Evolutionary conservation across 2,797 vertebrate genomes (phyloP).

Genomic region (Heliangelus exortis): DNA sequence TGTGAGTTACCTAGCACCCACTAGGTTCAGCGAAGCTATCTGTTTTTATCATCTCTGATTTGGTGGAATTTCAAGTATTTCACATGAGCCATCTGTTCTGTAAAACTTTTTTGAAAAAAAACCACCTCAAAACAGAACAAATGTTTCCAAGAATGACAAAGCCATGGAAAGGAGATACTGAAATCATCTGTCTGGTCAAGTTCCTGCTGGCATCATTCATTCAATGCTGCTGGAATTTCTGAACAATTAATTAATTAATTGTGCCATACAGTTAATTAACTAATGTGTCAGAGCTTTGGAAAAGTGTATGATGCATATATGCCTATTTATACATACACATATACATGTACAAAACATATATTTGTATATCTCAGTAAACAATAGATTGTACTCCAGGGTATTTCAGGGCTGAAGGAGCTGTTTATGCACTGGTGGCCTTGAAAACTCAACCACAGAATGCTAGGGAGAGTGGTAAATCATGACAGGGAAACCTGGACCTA

Average conservation of each 20-base stretch:
- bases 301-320: not conserved
- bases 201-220: constrained; percentile 7
- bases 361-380: not conserved
- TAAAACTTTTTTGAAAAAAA: not conserved
- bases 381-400: not conserved
- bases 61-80: constrained; percentile 38
- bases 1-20: not conserved
- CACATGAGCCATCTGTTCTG: constrained; percentile 31
- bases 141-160: constrained; percentile 16
- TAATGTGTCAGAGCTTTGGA: not conserved
- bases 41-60: not conserved
- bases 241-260: constrained; percentile 42
- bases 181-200: not conserved
- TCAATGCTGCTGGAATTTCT: constrained; percentile 37
- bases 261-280: not conserved
- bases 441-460: not conserved
- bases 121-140: too few relatives aligned
- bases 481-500: constrained; percentile 12
- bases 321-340: not conserved
- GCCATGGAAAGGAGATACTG: not conserved
- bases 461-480: not conserved
- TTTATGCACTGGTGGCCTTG: constrained; percentile 9
- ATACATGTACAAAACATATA: not conserved
- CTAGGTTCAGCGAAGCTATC: not conserved
- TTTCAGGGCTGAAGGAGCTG: constrained; percentile 13